Evolutionary conservation across 2,888 invertebrate genomes (phyloP), one percentile per base, ranked within the genome.

Genomic region (Ennomos erosarius): DNA sequence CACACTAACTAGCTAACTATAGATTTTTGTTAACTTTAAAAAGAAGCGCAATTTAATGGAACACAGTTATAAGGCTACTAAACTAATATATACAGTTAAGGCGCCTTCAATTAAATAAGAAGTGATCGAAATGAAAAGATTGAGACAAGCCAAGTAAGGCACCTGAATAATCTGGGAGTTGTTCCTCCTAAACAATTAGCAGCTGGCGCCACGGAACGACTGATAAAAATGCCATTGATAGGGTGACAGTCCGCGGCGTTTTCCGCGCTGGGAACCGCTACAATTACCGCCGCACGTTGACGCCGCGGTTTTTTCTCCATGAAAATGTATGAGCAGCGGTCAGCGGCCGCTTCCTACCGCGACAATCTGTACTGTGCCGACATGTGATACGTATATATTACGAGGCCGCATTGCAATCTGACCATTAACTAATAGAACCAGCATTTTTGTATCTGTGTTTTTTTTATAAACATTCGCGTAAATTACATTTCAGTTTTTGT

Each of bases 271-370:
- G 76, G 82, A 84, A 79, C 78, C 50, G 74, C 69, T 59, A 68
- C 81, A 76, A 81, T 81, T 79, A 79, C 73, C 62, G 59, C 59
- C 72, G 74, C 65, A 68, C 67, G 67, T 58, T 70, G 78, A 65
- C 79, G 83, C 78, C 78, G 79, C 76, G 81, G 84, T 86, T 85
- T 87, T 85, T 71, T 67, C 43, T 51, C 34, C 64, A 84, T 85
- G 79, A 82, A 87, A 78, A 86, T 87, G 80, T 73, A 86, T 83
- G 82, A 82, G 73, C 8, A 46, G 40, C 65, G 69, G 69, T 68
- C 67, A 59, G 47, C 64, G 36, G 16, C 46, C 45, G 44, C 48
- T 56, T 55, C 62, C 62, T 48, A 10, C 26, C 13, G 55, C 49
- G 62, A 59, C 59, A 16, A 60, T 62, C 57, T 52, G 58, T 57